Evolutionary conservation across 2,888 invertebrate species (phyloP).

Genomic region (Drosophila antonietae): DNA sequence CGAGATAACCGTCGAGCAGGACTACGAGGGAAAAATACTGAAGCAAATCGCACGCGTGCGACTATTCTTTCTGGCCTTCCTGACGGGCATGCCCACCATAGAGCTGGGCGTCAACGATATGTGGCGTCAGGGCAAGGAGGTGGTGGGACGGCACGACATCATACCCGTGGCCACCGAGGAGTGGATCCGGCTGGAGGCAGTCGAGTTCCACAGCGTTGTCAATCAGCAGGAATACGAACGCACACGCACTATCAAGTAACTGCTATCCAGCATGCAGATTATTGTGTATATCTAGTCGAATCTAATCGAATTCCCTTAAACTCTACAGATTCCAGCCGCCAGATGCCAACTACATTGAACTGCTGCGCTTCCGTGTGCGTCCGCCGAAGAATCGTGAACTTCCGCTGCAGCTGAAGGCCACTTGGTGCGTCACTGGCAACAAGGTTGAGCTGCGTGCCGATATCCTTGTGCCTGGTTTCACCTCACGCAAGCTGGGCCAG

Average conservation of each 20-base stretch:
- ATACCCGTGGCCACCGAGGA: constrained; percentile 99
- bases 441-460: constrained; percentile 98
- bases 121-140: constrained; percentile 99
- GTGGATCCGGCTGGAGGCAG: constrained; percentile 98
- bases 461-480: constrained; percentile 98
- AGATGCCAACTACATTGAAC: constrained; percentile 98
- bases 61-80: constrained; percentile 97
- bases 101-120: constrained; percentile 99
- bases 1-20: constrained; percentile 95
- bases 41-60: constrained; percentile 97
- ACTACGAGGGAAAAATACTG: constrained; percentile 91
- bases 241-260: constrained; percentile 93
- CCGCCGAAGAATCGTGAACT: constrained; percentile 98
- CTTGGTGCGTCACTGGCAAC: constrained; percentile 94
- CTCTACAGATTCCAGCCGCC: constrained; percentile 94
- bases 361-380: constrained; percentile 97
- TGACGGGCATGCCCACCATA: constrained; percentile 97
- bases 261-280: constrained; percentile 49
- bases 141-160: constrained; percentile 99
- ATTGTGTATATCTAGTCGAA: no score
- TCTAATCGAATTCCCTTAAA: neutral
- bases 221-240: constrained; percentile 95
- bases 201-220: constrained; percentile 97
- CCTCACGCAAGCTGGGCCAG: constrained; percentile 97
- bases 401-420: constrained; percentile 96